These are phyloP conservation scores for Lindbergichthys nudifrons DNA, from an alignment of 2,797 vertebrate species.

Conservation along the genomic window DNA sequence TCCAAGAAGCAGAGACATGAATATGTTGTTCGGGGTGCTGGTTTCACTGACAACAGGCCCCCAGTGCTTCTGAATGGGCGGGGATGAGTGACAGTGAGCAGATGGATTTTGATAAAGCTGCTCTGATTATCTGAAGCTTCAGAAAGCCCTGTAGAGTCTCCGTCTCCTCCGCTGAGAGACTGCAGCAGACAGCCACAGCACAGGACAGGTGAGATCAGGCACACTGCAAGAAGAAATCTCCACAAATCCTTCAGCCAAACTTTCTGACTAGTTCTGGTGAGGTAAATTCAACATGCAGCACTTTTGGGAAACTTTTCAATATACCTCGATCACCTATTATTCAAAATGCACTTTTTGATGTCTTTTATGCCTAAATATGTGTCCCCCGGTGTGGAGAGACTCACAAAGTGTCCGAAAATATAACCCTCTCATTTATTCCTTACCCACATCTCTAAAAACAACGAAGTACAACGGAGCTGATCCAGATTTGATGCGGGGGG, in stretches of 20 bases:
- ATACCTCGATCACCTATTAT: neutral
- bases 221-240: slow-evolving; percentile 22
- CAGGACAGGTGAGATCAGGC: slow-evolving; percentile 42
- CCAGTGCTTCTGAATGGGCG: slow-evolving; percentile 30
- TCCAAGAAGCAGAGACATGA: slow-evolving; percentile 8
- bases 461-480: too few species aligned
- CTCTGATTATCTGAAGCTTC: slow-evolving; percentile 46
- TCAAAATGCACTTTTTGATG: too few species aligned
- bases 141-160: slow-evolving; percentile 17
- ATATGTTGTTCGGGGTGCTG: slow-evolving; percentile 22
- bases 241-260: neutral
- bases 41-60: slow-evolving; percentile 35
- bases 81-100: slow-evolving; percentile 47
- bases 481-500: too few species aligned
- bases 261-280: neutral
- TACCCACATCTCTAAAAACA: too few species aligned
- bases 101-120: slow-evolving; percentile 52
- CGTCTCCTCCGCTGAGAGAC: slow-evolving; percentile 28
- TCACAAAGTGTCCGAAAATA: too few species aligned
- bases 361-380: too few species aligned
- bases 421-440: too few species aligned
- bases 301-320: neutral
- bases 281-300: neutral
- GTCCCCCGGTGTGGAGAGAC: too few species aligned
- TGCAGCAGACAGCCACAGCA: slow-evolving; percentile 36